These are phyloP conservation scores for Neocloeon triangulifer DNA, from an alignment of 1,140 invertebrate genomes.

Conservation along the genomic window DNA sequence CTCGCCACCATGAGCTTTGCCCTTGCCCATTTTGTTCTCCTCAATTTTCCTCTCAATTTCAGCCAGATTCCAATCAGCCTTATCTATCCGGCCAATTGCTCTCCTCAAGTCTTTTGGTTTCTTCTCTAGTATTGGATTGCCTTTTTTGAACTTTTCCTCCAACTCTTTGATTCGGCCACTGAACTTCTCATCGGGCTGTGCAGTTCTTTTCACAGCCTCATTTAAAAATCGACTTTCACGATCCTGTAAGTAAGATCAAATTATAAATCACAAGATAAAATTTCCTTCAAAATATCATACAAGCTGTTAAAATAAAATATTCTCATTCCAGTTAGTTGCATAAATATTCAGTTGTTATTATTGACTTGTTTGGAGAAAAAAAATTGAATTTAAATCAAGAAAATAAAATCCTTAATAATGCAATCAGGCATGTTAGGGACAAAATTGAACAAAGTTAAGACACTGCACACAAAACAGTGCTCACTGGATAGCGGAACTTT, in stretches of 20 bases:
- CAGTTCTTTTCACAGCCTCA: conserved; percentile 25
- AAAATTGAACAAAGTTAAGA: too few species aligned
- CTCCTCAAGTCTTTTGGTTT: conserved; percentile 69
- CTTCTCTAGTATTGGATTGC: conserved; percentile 30
- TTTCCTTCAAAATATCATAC: too few species aligned
- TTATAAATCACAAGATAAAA: too few species aligned
- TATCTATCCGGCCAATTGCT: conserved; percentile 72
- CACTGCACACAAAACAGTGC: conserved; percentile 12
- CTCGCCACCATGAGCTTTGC: conserved; percentile 36
- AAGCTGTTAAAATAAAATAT: too few species aligned
- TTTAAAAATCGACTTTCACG: conserved; percentile 33
- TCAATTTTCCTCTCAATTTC: conserved; percentile 77
- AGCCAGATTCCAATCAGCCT: conserved; percentile 79
- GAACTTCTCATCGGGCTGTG: conserved; percentile 37
- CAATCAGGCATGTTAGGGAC: too few species aligned
- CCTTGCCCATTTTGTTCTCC: conserved; percentile 51
- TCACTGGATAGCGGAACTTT: conserved; percentile 53
- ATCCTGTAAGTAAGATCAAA: too few species aligned
- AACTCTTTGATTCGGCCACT: conserved; percentile 43
- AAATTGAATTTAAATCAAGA: too few species aligned
- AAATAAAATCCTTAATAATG: too few species aligned
- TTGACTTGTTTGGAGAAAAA: too few species aligned
- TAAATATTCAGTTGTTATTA: too few species aligned
- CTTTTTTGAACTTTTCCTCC: conserved; percentile 33
- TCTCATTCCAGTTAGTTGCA: too few species aligned